Evolutionary conservation across 2,888 invertebrate species (phyloP), one percentile per base, ranked within the genome.

Genomic region (Platycnemis pennipes): DNA sequence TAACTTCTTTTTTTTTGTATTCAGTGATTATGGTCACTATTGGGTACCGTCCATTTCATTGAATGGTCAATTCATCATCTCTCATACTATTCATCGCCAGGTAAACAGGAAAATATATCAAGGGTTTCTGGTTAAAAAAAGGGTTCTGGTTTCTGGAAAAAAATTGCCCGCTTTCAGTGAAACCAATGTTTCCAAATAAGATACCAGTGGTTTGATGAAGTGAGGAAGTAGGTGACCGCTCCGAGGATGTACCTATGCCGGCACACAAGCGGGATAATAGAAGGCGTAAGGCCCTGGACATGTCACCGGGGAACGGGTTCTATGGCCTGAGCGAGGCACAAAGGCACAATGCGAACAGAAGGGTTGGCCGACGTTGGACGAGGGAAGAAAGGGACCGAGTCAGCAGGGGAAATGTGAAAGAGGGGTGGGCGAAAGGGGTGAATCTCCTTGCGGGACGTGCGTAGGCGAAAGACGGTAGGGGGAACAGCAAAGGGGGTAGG

Each of bases 181-280:
- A 77, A 77, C 77, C 77, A 63, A 91, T 91, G 91, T 91, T 91
- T 69, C 37, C 56, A 91, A 91, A 91, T 56, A 91, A 91, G 63
- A 31, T 56, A 44, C 44, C 16, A 56, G 44, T 37, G 22, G 56
- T 91, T 63, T 91, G 44, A 91, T 44, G 53, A 56, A 89, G 89
- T 87, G 87, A 44, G 37, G 89, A 56, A 42, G 91, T 63, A 13
- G 63, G 42, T 63, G 44, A 91, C 53, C 49, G 63, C 44, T 56
- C 49, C 69, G n/a, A 26, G 63, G 13, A 37, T 26, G 37, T 22
- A 19, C 88, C n/a, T 88, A n/a, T 7, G 49, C 49, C 42, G 22
- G 42, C 46, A 63, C 63, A 63, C n/a, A 37, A 77, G 8, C 37
- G 13, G 37, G 11, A 77, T 77, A 77, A 77, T 77, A 77, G 37